Conservation (phyloP, 2,113 vertebrate species). For the Taxidea taxus region DNA sequence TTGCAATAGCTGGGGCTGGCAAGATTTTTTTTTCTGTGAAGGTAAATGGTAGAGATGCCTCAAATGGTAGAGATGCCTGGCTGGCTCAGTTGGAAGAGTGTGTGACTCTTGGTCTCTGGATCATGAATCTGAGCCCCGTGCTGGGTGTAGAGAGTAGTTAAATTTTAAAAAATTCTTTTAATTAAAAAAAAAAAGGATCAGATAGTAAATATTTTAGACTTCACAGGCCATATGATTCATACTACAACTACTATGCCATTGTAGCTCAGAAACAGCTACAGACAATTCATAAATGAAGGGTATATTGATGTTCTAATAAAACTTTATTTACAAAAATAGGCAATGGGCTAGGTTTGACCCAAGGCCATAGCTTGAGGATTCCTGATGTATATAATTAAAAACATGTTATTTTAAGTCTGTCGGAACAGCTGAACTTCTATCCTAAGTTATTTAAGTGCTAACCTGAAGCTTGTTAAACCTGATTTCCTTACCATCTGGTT, state of each 20-base stretch:
- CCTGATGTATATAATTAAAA: background rate
- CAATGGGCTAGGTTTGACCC: background rate
- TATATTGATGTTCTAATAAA: background rate
- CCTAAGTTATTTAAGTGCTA: slow-evolving; percentile 3
- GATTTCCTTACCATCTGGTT: slow-evolving; percentile 37
- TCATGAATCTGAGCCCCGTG: background rate
- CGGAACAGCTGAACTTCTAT: background rate
- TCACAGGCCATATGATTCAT: background rate
- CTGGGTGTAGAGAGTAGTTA: background rate
- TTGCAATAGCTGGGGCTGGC: no score
- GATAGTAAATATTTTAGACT: background rate
- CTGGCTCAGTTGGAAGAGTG: background rate
- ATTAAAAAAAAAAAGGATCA: background rate
- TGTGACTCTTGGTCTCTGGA: background rate
- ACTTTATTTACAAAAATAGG: slow-evolving; percentile 15
- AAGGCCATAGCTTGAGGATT: background rate
- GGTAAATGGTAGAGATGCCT: background rate
- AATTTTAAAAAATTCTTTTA: no score
- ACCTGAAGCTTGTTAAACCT: background rate
- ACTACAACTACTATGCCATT: background rate
- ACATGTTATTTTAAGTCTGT: background rate
- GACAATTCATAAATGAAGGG: background rate
- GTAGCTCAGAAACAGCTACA: background rate
- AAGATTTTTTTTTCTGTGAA: background rate
- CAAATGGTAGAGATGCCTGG: background rate